These are phyloP conservation scores for Poeciliopsis prolifica DNA, from an alignment of 2,113 vertebrate species.

Conservation along the genomic window DNA sequence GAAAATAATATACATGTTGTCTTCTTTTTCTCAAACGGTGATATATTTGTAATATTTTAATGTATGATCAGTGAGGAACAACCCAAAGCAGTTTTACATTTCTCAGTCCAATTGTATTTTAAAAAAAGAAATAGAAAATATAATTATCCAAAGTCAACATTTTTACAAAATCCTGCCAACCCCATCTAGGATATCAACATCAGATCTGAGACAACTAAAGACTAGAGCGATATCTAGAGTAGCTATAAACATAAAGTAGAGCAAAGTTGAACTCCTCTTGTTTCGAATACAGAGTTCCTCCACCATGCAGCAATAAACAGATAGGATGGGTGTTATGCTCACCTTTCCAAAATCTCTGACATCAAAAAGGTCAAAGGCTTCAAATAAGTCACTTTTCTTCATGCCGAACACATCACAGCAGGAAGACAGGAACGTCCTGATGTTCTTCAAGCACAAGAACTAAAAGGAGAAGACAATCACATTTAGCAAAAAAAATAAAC, in stretches of 20 bases:
- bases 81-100: no score
- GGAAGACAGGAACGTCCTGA: slow-evolving; percentile 90
- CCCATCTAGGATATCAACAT: no score
- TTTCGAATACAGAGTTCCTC: neutral
- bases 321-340: slow-evolving; percentile 24
- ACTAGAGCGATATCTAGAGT: neutral
- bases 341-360: slow-evolving; percentile 97
- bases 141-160: no score
- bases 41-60: no score
- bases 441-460: slow-evolving; percentile 98
- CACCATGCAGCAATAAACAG: neutral
- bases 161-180: no score
- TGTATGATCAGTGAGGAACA: no score
- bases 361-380: slow-evolving; percentile 95
- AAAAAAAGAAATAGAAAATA: no score
- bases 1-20: no score
- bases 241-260: neutral
- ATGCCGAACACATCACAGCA: slow-evolving; percentile 90
- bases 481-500: neutral
- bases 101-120: no score
- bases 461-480: slow-evolving; percentile 47
- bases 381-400: slow-evolving; percentile 95
- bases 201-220: no score
- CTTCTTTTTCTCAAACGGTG: no score
- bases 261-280: neutral